phyloP scores from a whole-genome alignment of 2,113 vertebrate genomes.

The Aegithalos caudatus region DNA sequence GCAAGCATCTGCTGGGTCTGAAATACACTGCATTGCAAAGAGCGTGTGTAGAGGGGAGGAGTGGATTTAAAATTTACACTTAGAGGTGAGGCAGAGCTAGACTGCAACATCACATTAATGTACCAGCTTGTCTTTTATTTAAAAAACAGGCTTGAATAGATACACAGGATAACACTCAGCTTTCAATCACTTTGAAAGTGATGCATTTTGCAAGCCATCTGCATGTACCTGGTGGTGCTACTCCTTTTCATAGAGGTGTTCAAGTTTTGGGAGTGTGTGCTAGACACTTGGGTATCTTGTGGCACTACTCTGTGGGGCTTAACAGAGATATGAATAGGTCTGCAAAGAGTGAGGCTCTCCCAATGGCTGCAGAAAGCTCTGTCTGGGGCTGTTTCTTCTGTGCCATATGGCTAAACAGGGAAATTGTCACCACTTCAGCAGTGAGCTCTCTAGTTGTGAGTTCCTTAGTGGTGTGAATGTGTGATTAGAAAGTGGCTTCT shows the following conservation, averaged over 20 bases:
- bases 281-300: background rate
- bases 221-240: background rate
- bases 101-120: background rate
- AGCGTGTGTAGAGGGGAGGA: background rate
- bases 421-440: background rate
- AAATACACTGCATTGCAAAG: background rate
- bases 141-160: background rate
- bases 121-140: background rate
- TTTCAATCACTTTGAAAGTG: background rate
- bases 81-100: background rate
- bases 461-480: background rate
- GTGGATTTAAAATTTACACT: background rate
- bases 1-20: background rate
- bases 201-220: background rate
- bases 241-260: background rate
- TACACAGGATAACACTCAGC: background rate
- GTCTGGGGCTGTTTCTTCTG: background rate
- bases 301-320: background rate
- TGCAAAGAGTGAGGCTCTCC: background rate
- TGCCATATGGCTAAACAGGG: background rate
- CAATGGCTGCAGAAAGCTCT: background rate
- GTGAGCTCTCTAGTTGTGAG: background rate
- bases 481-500: background rate
- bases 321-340: background rate
- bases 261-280: background rate